Base-by-base conservation (phyloP, 2,888 invertebrate genomes). In the Branchipolynoe longqiensis region DNA sequence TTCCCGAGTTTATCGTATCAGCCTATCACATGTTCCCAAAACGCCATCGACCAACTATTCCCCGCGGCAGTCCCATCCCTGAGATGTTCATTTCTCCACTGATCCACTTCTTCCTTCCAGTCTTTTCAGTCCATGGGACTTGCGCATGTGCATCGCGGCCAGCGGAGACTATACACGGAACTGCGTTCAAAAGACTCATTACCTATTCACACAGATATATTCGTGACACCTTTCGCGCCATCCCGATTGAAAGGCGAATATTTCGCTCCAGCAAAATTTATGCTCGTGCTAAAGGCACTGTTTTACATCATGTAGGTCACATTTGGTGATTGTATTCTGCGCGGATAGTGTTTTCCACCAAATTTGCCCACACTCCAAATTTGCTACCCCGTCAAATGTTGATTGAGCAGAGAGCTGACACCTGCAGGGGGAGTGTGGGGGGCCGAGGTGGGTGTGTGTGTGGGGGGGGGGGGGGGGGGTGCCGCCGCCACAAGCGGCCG, bases 151-250 rank as follows among this genome's bases (percentile, higher is more conserved):
- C 78, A 78, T 78, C 78, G 41, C 78, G 78, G 48, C 54, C 78
- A 78, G 78, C 31, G 54, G 78, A 78, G 78, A 78, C 78, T 78
- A 78, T 78, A 78, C 78, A 78, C 78, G 54, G 78, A 78, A 48
- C 78, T 41, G 78, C 78, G 78, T 78, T 78, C 78, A 78, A 78
- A 78, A 78, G 78, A 78, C 78, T 78, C 78, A 78, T 78, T 78
- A 78, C 78, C 31, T 54, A 78, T 78, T 41, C 78, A 78, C 41
- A 1, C 28, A 54, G 78, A 78, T 78, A 78, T 78, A 48, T 78
- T 78, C 31, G 78, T 33, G 41, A 12, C 41, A 78, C 14, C 41
- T 18, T 78, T 78, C 78, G 78, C 78, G 6, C 48, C 22, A 78
- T 78, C 78, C 78, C 48, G 8, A 3, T 14, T 0, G n/a, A 3